phyloP scores from a whole-genome alignment of 2,888 invertebrate genomes.

The Tethea ocularis region DNA sequence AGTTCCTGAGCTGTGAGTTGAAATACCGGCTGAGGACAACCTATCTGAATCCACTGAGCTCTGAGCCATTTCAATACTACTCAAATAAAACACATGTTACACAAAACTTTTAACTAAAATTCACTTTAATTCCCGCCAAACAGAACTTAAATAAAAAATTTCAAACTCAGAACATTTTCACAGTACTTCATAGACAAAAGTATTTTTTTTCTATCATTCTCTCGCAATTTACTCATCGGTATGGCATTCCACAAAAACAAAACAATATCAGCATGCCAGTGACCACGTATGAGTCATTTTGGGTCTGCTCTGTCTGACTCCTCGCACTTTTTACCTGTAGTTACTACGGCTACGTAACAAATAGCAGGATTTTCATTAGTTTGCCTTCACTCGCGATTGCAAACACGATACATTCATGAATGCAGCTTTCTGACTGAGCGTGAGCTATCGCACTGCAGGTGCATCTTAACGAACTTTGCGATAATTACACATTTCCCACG shows the following conservation, averaged over 20 bases:
- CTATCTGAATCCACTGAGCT: conserved; percentile 78
- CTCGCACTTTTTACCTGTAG: conserved; percentile 60
- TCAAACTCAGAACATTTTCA: conserved; percentile 34
- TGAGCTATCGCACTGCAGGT: conserved; percentile 69
- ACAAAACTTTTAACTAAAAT: conserved; percentile 15
- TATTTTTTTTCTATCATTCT: conserved; percentile 31
- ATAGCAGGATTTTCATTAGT: conserved; percentile 45
- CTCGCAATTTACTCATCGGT: conserved; percentile 66
- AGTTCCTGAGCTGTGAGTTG: conserved; percentile 78
- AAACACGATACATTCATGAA: conserved; percentile 54
- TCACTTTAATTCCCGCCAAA: conserved; percentile 28
- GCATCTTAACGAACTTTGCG: conserved; percentile 68
- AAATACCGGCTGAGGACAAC: conserved; percentile 77
- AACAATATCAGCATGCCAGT: conserved; percentile 70
- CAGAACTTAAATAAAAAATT: conserved; percentile 11
- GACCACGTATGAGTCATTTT: conserved; percentile 78
- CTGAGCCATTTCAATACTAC: conserved; percentile 64
- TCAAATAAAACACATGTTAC: conserved; percentile 25
- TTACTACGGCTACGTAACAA: conserved; percentile 46
- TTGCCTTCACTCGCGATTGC: conserved; percentile 52
- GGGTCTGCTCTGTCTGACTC: conserved; percentile 51
- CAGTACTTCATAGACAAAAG: conserved; percentile 33
- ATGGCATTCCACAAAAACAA: conserved; percentile 72
- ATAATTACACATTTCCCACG: conserved; percentile 64
- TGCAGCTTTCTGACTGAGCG: conserved; percentile 42